Evolutionary conservation across 2,113 vertebrate genomes (phyloP), one percentile per base, ranked within the genome.

Genomic region (Pyxicephalus adspersus): DNA sequence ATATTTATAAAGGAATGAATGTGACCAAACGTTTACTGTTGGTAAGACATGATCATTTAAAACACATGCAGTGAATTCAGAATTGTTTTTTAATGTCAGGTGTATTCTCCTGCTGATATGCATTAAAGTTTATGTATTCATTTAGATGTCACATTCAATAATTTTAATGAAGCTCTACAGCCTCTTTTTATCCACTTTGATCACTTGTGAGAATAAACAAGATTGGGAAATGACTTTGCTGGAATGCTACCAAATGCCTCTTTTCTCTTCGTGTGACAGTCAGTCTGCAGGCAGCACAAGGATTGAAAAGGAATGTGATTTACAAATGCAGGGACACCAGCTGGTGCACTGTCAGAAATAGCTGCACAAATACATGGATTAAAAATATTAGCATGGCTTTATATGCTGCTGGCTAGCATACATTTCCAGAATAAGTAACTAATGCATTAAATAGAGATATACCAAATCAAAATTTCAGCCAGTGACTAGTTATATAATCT

Each of bases 241-340:
- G 70, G 54, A 73, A 54, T 22, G 28, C 20, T 22, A 58, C 70
- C 70, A 58, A 74, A 60, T 60, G 55, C 20, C 20, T 34, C 50
- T 71, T 71, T 71, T 8, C 15, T 25, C 55, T 72, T 72, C 54
- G 58, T 34, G 57, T 73, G 52, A 73, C 70, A 60, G 18, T 1
- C 38, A 70, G 38, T 58, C 71, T 58, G 71, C 52, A 28, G 71
- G 55, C 55, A 73, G 22, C 52, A 73, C 52, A 23, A 38, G 29
- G 71, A 74, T 60, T 60, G 52, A 38, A 23, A 38, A 74, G 71
- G 54, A 74, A 74, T 60, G 54, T 38, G 71, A 74, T 23, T 74
- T 74, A 74, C 71, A 74, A 74, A 74, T 74, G 71, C 54, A 73
- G 70, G 57, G 54, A 54, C 70, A 73, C 52, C 52, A 73, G 70